These are phyloP conservation scores for Falco punctatus DNA, from an alignment of 2,113 vertebrate species.

Conservation along the genomic window DNA sequence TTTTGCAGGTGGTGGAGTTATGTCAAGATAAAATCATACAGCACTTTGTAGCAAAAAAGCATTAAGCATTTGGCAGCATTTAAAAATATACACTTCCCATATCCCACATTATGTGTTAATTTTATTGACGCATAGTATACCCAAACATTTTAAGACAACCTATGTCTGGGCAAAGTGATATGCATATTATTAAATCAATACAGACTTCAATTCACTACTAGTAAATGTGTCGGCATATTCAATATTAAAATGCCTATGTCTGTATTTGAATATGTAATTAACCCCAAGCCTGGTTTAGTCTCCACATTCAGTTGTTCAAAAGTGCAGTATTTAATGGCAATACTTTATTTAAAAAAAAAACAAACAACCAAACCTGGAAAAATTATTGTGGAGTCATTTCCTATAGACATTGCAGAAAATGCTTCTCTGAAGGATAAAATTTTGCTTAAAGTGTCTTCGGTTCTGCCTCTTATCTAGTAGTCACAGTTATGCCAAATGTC, in stretches of 20 bases:
- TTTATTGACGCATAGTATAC: background rate
- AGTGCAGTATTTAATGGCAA: background rate
- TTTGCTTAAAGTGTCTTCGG: conserved; percentile 49
- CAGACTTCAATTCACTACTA: background rate
- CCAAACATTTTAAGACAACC: background rate
- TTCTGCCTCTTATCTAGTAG: conserved; percentile 71
- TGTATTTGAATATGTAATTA: background rate
- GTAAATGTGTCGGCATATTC: background rate
- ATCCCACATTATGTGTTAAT: background rate
- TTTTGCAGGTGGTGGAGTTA: background rate
- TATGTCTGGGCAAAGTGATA: background rate
- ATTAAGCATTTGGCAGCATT: background rate
- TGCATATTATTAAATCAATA: background rate
- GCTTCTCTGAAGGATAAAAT: background rate
- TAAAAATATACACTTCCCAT: background rate
- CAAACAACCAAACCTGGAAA: background rate
- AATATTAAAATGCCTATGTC: background rate
- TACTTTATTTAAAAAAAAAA: background rate
- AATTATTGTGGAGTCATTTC: background rate
- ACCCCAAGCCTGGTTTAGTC: background rate
- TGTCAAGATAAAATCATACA: background rate
- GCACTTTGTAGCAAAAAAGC: background rate
- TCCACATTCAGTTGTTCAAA: background rate
- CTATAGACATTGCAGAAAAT: conserved; percentile 6
- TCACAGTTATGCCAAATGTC: conserved; percentile 82